These are phyloP conservation scores for Fundulus diaphanus DNA, from an alignment of 2,797 vertebrate species.

Conservation along the genomic window DNA sequence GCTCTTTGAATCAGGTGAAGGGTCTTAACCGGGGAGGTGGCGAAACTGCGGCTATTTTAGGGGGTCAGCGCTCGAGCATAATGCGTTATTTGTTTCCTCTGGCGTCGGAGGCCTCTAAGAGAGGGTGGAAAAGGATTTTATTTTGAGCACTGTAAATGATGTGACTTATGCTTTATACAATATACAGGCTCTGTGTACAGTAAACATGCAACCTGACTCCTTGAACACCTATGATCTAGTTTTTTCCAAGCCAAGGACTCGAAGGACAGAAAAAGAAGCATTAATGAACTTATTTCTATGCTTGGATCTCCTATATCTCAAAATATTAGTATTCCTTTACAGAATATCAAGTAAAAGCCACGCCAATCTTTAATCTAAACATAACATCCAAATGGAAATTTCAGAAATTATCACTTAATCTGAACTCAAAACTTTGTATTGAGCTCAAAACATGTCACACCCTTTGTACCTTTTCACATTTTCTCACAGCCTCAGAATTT, in stretches of 20 bases:
- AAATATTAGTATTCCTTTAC: slow-evolving; percentile 1
- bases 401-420: not conserved
- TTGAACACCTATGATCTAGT: not conserved
- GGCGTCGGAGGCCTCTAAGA: slow-evolving; percentile 35
- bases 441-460: not conserved
- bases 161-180: slow-evolving; percentile 14
- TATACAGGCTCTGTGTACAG: slow-evolving; percentile 15
- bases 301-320: not conserved
- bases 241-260: slow-evolving; percentile 3
- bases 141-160: slow-evolving; percentile 13
- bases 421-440: not conserved
- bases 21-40: slow-evolving; percentile 50
- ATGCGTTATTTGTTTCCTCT: slow-evolving; percentile 69
- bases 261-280: not conserved
- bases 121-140: slow-evolving; percentile 4
- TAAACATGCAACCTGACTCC: slow-evolving; percentile 20
- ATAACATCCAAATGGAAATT: not conserved
- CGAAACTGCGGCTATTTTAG: slow-evolving; percentile 65
- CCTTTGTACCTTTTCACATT: not conserved
- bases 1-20: slow-evolving; percentile 72
- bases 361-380: slow-evolving; percentile 4
- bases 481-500: not conserved
- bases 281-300: not conserved
- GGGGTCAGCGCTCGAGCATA: slow-evolving; percentile 61
- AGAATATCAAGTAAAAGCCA: not conserved